A percentile compares a stretch with the other conserved stretches of the same genome.
phyloP scores from a whole-genome alignment of 2,888 invertebrate genomes.

The Pachycephus smyrnensis region DNA sequence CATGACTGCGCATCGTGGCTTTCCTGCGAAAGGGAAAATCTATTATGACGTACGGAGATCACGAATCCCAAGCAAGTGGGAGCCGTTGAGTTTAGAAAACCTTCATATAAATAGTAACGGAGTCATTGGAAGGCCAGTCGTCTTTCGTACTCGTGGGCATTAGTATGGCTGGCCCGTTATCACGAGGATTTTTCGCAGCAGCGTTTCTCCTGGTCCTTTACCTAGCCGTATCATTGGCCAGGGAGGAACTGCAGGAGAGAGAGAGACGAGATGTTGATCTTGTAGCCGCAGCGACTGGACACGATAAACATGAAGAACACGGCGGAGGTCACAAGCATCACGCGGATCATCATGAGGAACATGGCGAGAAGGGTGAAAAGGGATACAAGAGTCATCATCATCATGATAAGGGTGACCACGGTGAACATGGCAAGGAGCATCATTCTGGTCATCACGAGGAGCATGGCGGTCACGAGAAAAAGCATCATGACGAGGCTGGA shows the following conservation, averaged over 20 bases:
- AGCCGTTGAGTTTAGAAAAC: conserved; percentile 12
- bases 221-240: conserved; percentile 5
- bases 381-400: conserved; percentile 83
- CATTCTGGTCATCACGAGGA: conserved; percentile 74
- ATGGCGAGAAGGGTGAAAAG: conserved; percentile 83
- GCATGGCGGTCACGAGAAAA: conserved; percentile 74
- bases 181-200: not conserved
- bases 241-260: conserved; percentile 12
- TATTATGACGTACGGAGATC: not conserved
- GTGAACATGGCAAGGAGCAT: conserved; percentile 72
- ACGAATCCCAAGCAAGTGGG: conserved; percentile 11
- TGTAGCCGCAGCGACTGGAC: conserved; percentile 69
- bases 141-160: conserved; percentile 16
- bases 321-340: conserved; percentile 80
- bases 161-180: conserved; percentile 12
- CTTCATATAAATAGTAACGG: conserved; percentile 24
- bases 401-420: conserved; percentile 76
- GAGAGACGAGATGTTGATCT: conserved; percentile 56
- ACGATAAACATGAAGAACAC: conserved; percentile 71
- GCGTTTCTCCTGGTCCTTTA: conserved; percentile 10
- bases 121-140: conserved; percentile 17
- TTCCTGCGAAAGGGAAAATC: conserved; percentile 19
- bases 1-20: conserved; percentile 23
- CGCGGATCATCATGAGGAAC: conserved; percentile 76
- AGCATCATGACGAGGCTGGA: conserved; percentile 74